A percentile compares a stretch with the other conserved stretches of the same genome.
phyloP scores from a whole-genome alignment of 1,140 invertebrate genomes.

The Pseudachorutes palmiensis region DNA sequence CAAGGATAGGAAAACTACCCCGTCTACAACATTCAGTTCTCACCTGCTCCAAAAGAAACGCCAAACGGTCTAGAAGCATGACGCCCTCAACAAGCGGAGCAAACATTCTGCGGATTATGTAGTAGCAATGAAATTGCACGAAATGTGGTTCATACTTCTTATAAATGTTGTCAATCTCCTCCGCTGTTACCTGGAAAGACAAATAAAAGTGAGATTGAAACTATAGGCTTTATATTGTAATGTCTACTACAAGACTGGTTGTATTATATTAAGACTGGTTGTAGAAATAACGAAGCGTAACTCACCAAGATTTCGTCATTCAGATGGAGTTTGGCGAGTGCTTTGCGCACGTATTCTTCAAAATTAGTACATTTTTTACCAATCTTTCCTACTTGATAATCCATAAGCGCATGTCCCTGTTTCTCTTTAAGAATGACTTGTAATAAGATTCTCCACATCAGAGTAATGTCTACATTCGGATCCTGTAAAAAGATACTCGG shows the following conservation, averaged over 20 bases:
- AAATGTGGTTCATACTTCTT: conserved; percentile 40
- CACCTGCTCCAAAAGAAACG: conserved; percentile 66
- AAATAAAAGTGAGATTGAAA: conserved; percentile 18
- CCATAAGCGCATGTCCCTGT: conserved; percentile 25
- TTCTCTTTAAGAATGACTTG: conserved; percentile 52
- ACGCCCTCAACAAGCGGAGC: conserved; percentile 75
- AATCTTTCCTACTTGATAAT: conserved; percentile 31
- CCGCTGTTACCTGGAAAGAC: conserved; percentile 41
- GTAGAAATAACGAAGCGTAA: conserved; percentile 1
- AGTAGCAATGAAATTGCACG: conserved; percentile 65
- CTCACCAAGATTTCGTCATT: conserved; percentile 14
- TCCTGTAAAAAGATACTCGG: conserved; percentile 37
- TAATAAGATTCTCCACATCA: conserved; percentile 65
- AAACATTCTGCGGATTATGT: conserved; percentile 66
- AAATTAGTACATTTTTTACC: conserved; percentile 24
- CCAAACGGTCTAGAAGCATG: conserved; percentile 71
- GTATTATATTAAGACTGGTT: conserved; percentile 6
- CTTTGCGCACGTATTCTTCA: conserved; percentile 56
- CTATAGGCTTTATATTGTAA: no score
- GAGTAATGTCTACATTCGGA: conserved; percentile 47
- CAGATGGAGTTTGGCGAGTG: conserved; percentile 49
- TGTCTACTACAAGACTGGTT: no score
- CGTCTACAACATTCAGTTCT: no score
- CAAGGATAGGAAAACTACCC: no score
- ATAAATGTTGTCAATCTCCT: conserved; percentile 47